phyloP scores from a whole-genome alignment of 2,113 vertebrate species.

The Oryzias celebensis region DNA sequence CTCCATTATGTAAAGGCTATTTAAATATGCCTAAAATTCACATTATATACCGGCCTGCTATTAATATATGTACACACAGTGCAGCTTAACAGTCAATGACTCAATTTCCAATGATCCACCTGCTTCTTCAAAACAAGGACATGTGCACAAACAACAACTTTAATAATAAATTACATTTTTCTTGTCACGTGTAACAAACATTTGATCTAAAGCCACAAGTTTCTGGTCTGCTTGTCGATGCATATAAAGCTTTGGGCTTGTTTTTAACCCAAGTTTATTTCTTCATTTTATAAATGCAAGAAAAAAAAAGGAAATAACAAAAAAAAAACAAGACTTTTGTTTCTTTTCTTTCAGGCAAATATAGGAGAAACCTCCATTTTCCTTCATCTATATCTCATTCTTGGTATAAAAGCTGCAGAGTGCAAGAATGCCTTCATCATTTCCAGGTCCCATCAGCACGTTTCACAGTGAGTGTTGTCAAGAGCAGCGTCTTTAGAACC shows the following conservation, averaged over 20 bases:
- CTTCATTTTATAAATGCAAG: constrained; percentile 29
- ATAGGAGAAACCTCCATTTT: constrained; percentile 10
- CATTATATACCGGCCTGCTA: constrained; percentile 41
- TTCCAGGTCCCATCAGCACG: constrained; percentile 6
- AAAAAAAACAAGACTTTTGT: constrained; percentile 5
- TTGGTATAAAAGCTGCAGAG: constrained; percentile 36
- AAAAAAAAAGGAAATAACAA: constrained; percentile 11
- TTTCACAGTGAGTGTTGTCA: constrained; percentile 61
- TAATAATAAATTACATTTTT: constrained; percentile 72
- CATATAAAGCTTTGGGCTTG: constrained; percentile 58
- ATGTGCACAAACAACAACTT: constrained; percentile 55
- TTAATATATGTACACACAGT: constrained; percentile 53
- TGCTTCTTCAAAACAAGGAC: constrained; percentile 24
- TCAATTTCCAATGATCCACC: background rate
- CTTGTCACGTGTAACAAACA: constrained; percentile 73
- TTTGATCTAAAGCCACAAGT: constrained; percentile 78
- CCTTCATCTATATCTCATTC: constrained; percentile 33
- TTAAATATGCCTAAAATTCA: constrained; percentile 23
- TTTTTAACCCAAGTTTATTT: constrained; percentile 32
- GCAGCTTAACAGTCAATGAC: constrained; percentile 52
- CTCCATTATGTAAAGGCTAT: constrained; percentile 30
- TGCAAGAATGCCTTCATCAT: constrained; percentile 16
- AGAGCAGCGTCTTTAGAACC: constrained; percentile 51
- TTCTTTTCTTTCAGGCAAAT: constrained; percentile 2
- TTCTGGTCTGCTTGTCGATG: constrained; percentile 76